phyloP scores from a whole-genome alignment of 2,113 vertebrate species.

The Carassius gibelio region DNA sequence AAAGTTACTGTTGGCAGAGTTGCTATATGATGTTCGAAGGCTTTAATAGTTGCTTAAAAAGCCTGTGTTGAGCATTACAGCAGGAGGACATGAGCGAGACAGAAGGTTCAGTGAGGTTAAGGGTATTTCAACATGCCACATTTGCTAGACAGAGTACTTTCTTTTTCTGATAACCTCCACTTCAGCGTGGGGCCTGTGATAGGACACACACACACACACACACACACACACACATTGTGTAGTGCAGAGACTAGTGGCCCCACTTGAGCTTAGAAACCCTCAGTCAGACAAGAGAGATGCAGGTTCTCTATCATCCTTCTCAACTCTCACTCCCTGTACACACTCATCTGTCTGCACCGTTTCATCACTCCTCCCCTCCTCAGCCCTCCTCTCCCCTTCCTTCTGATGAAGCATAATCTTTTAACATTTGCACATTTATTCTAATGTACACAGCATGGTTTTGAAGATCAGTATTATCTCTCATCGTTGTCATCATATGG shows the following conservation, averaged over 20 bases:
- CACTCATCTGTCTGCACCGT: not conserved
- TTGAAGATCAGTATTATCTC: not conserved
- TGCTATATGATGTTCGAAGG: not conserved
- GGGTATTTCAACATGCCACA: constrained; percentile 31
- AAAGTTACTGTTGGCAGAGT: not conserved
- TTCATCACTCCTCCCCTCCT: not conserved
- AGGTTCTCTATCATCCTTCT: constrained; percentile 11
- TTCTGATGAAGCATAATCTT: not conserved
- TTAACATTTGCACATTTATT: not conserved
- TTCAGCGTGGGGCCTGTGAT: not conserved
- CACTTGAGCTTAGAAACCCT: constrained; percentile 27
- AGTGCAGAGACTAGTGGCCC: constrained; percentile 29
- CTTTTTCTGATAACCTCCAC: constrained; percentile 30
- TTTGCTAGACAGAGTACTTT: constrained; percentile 36
- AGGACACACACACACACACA: not conserved
- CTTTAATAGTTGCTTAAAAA: not conserved
- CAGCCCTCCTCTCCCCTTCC: not conserved
- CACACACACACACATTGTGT: constrained; percentile 2
- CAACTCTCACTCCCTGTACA: not conserved
- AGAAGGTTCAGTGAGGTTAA: constrained; percentile 36
- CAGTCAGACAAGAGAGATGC: constrained; percentile 15
- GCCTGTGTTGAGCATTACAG: constrained; percentile 2
- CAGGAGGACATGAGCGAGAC: not conserved
- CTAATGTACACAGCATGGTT: not conserved
- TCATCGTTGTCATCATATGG: not conserved